These are phyloP conservation scores for Caenorhabditis imperialis DNA, from an alignment of 2,888 invertebrate species.

Conservation along the genomic window DNA sequence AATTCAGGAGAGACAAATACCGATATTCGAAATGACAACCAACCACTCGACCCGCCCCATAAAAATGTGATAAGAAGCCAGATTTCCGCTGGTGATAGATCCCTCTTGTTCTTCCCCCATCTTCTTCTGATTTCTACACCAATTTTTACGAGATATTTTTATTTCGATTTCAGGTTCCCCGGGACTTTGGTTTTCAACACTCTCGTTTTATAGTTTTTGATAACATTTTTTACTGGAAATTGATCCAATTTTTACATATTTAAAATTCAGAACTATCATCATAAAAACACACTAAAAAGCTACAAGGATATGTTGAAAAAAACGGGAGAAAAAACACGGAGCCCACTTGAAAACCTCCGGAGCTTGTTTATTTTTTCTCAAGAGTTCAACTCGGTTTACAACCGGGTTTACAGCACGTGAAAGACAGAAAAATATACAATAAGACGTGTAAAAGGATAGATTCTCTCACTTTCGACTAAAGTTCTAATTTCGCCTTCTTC, in stretches of 20 bases:
- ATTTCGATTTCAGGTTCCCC: constrained; percentile 3
- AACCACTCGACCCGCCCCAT: constrained; percentile 33
- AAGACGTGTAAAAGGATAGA: too few species aligned
- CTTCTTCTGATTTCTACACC: not conserved
- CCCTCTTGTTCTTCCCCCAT: not conserved
- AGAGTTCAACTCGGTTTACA: too few species aligned
- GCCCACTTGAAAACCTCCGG: constrained; percentile 11
- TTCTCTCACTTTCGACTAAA: too few species aligned
- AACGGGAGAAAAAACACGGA: not conserved
- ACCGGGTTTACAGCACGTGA: too few species aligned
- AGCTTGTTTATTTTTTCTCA: constrained; percentile 10
- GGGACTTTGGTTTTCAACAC: constrained; percentile 4
- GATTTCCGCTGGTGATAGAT: not conserved
- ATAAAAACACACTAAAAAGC: not conserved
- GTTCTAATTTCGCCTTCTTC: too few species aligned
- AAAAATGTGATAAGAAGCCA: constrained; percentile 51
- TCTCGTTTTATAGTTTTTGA: not conserved
- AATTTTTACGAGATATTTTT: constrained; percentile 32
- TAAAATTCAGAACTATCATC: too few species aligned
- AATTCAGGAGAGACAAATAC: constrained; percentile 49
- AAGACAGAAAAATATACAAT: too few species aligned
- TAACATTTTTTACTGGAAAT: not conserved
- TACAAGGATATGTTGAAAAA: not conserved
- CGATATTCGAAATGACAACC: constrained; percentile 50
- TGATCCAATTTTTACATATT: too few species aligned